Base-by-base conservation (phyloP, 2,113 vertebrate species). In the Pedetes capensis region DNA sequence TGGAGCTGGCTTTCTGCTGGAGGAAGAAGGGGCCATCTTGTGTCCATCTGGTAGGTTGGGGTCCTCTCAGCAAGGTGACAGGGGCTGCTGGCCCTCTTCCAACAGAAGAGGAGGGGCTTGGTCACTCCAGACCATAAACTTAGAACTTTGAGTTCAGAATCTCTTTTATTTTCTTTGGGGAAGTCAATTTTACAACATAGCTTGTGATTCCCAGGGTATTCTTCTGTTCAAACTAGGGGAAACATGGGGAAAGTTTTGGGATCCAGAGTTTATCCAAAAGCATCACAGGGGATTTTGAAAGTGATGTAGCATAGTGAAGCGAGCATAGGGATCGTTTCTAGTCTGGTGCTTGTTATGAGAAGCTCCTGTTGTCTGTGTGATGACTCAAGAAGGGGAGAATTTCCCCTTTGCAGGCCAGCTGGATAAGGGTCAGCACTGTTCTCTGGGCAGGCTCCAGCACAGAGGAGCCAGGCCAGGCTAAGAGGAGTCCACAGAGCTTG, bases 211-310 rank as follows among this genome's bases (percentile, higher is more conserved):
- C 78, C 87, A 90, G 92, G 71, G 71, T 89, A 87, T 72, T 94
- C 63, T 85, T 96, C 82, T 82, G 6, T 69, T 89, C 78, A 75
- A 63, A 84, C 64, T 49, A 37, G 90, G 96, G 94, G 63, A 93
- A 95, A 94, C 16, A 61, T 74, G 78, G 97, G 97, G 96, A 68
- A 96, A 96, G 68, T 97, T 96, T 96, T 57, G 16, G 94, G 87
- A 95, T 76, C 66, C 63, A 83, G 71, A 87, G 39, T 89, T 85
- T 39, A 92, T 92, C 81, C 34, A 64, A 20, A 59, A 72, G 51
- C 89, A 61, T 95, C 81, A 53, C 55, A 68, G 97, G 97, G 96
- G 97, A 95, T 95, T 97, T 96, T 96, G 91, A 93, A 96, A 88
- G 75, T 55, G 87, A 72, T 34, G 49, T 39, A n/a, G 83, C 55